Conservation (phyloP, 2,888 invertebrate species). For the Drosophila greeni region DNA sequence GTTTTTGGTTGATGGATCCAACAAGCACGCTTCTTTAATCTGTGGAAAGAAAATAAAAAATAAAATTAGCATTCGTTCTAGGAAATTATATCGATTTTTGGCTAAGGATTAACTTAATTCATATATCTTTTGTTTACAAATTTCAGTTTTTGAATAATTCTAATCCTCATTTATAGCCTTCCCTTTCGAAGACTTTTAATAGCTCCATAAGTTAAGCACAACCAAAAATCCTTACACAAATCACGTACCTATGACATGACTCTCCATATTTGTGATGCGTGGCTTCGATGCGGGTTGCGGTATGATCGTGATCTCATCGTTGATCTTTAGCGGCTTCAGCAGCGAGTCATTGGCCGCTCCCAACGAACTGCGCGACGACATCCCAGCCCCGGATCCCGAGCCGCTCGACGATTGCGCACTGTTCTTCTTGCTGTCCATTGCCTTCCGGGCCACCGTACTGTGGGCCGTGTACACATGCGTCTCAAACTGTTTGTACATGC, state of each 20-base stretch:
- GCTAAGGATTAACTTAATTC: background rate
- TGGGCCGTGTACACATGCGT: constrained; percentile 96
- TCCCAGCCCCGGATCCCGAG: constrained; percentile 45
- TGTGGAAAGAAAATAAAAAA: constrained; percentile 15
- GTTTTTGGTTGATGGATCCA: constrained; percentile 67
- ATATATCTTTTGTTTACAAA: too few species aligned
- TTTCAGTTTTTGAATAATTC: background rate
- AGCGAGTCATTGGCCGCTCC: constrained; percentile 81
- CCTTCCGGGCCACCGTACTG: constrained; percentile 92
- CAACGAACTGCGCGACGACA: constrained; percentile 72
- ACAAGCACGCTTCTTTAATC: constrained; percentile 54
- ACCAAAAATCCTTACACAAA: background rate
- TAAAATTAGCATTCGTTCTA: background rate
- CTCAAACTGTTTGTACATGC: constrained; percentile 96
- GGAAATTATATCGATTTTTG: background rate
- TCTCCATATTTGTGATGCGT: constrained; percentile 78
- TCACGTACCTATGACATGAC: constrained; percentile 78
- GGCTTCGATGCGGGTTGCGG: constrained; percentile 85
- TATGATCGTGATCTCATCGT: constrained; percentile 93
- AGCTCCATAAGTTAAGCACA: background rate
- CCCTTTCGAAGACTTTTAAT: background rate
- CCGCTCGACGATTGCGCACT: constrained; percentile 61
- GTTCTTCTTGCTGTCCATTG: constrained; percentile 83
- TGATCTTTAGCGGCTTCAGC: constrained; percentile 90
- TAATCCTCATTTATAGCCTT: background rate